A percentile compares a stretch with the other conserved stretches of the same genome.
phyloP scores from a whole-genome alignment of 2,113 vertebrate genomes.

The Anser brachyrhynchus region DNA sequence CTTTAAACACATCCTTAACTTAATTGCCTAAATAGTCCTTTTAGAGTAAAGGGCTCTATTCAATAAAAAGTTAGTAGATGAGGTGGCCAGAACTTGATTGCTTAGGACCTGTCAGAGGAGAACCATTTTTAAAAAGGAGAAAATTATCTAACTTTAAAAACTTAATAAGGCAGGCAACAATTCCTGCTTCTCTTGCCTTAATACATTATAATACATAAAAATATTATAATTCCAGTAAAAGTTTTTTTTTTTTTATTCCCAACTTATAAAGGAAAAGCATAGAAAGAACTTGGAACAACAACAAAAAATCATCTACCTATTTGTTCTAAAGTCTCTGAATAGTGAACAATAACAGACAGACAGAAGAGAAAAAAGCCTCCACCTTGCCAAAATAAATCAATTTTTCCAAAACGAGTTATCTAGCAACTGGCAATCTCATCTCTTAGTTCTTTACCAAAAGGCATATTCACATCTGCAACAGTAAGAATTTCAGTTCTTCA shows the following conservation, averaged over 20 bases:
- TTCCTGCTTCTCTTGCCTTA: neutral
- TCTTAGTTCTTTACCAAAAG: neutral
- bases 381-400: neutral
- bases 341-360: neutral
- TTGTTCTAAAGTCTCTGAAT: neutral
- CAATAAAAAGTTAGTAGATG: neutral
- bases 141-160: neutral
- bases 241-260: neutral
- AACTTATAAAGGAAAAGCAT: neutral
- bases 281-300: neutral
- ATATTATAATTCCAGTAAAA: neutral
- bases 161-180: neutral
- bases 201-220: neutral
- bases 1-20: constrained; percentile 24
- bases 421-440: neutral
- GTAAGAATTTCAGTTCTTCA: neutral
- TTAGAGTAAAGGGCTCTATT: neutral
- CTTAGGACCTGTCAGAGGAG: neutral
- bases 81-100: neutral
- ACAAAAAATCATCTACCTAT: neutral
- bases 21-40: constrained; percentile 7
- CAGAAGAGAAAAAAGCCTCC: neutral
- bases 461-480: neutral
- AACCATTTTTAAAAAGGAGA: neutral
- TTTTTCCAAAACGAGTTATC: neutral